Base-by-base conservation (phyloP, 2,797 vertebrate species). In the Brachyrhaphis roseni region DNA sequence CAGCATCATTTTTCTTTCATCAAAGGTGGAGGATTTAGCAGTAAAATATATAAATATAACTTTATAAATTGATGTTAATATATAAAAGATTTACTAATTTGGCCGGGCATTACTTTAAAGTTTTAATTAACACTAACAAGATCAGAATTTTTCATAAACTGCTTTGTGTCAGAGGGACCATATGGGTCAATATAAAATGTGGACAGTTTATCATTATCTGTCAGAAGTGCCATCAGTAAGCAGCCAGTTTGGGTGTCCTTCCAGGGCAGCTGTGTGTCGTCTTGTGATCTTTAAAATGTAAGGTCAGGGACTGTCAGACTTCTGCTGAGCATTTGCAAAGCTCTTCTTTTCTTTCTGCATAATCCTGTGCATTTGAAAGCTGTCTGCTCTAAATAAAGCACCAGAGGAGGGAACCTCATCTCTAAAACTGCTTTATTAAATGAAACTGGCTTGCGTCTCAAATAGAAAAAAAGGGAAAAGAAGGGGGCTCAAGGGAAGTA, bases 131-230 rank as follows among this genome's bases (percentile, higher is more conserved):
- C 23, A 71, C 41, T 7, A 4, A 41, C 28, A 45, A 76, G 7
- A 77, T 36, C 16, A 15, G 3, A 36, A 57, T 77, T 51, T 66
- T 66, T 82, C 72, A 28, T 57, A 23, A 81, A 51, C 62, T 73
- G 62, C 23, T 80, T 72, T 43, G 45, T 84, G 85, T 86, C 84
- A 72, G 73, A 1, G 12, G 41, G 71, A 80, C 73, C 81, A 70
- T 31, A 78, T 87, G 0, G 15, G 79, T 87, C 83, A 43, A 78
- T 83, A 84, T n/a, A 6, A 75, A 78, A 55, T 70, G 5, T 2
- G 43, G 84, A 84, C 83, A 83, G 77, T 83, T 84, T 79, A 78
- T 88, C 88, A 82, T 75, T 78, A 84, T 84, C 83, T 89, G 88
- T 62, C 88, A 59, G 5, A 71, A 16, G 79, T 81, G 86, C 82